Conservation (phyloP, 2,797 vertebrate species). For the Pagetopsis macropterus region DNA sequence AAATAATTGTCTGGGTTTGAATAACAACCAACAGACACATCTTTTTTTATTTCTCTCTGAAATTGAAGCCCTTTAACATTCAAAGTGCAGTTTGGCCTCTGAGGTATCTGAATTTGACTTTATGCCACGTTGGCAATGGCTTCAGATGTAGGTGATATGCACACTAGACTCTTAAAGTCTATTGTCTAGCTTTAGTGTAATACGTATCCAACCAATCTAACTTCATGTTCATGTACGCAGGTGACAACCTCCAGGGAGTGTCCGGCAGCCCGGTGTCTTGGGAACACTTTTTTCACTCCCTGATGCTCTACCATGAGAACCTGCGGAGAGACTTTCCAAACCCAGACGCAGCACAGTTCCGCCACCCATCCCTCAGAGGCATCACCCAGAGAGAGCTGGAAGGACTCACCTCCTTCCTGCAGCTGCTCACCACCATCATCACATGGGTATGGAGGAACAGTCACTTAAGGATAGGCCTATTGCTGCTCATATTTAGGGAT, state of each 20-base stretch:
- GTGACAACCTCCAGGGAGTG: constrained; percentile 93
- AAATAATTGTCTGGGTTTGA: background rate
- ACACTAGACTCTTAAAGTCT: background rate
- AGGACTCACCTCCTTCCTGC: constrained; percentile 92
- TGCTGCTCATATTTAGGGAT: background rate
- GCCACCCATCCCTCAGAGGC: constrained; percentile 92
- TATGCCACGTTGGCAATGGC: background rate
- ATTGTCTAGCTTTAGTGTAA: background rate
- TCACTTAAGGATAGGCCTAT: background rate
- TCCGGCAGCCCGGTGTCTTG: constrained; percentile 94
- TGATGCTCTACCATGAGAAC: constrained; percentile 97
- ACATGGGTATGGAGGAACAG: constrained; percentile 86
- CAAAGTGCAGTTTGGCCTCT: background rate
- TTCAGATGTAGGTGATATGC: background rate
- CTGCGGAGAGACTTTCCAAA: constrained; percentile 94
- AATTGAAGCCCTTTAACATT: background rate
- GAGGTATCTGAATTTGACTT: background rate
- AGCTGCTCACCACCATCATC: constrained; percentile 92
- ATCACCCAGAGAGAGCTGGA: constrained; percentile 98
- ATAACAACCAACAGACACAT: background rate
- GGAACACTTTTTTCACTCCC: constrained; percentile 98
- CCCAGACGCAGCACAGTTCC: constrained; percentile 91
- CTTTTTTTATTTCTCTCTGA: background rate
- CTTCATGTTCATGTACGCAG: constrained; percentile 70
- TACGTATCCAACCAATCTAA: background rate